Evolutionary conservation across 92 coral and sea anemone genomes (phyloP), one percentile per base, ranked within the genome.

Genomic region (Pocillopora grandis): DNA sequence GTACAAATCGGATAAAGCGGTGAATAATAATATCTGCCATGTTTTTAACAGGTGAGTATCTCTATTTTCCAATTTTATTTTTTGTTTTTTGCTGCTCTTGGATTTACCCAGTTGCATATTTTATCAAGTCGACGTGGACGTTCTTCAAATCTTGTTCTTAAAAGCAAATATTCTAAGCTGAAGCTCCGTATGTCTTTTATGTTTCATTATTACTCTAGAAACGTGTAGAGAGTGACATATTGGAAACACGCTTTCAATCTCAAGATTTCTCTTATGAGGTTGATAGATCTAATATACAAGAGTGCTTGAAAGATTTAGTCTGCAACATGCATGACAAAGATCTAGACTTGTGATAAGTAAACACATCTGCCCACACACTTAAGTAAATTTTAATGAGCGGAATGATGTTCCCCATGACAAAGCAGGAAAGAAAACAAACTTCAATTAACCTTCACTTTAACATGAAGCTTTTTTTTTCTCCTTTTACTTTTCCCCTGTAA

Each of bases 1-100:
- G 21, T 90, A 95, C 66, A 87, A 87, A 76, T 97, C 99, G 35
- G 99, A 97, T 87, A 90, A 86, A 62, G 91, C 89, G 81, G 96
- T 97, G 35, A 97, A 97, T 75, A 94, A 91, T 84, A 87, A 95
- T 48, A 88, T 84, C 61, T 97, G 99, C 68, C 85, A 75, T 36
- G 95, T 97, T 65, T 97, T 75, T 92, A 88, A 94, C 78, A 89
- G 95, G 99, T 97, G 84, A 88, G 90, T 4, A 16, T 36, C 27
- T 66, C 23, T 58, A 33, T 58, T 21, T 42, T 15, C 17, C 31
- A 21, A 52, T 59, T 23, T 20, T 5, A 1, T 65, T 31, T 27
- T 48, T 79, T 79, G 13, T 48, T 23, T 14, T 1, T 21, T n/a
- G 62, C 33, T 21, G 56, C 18, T 3, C 35, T 35, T 15, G 33